Conservation (phyloP, 2,888 invertebrate genomes). For the Abscondita cerata region DNA sequence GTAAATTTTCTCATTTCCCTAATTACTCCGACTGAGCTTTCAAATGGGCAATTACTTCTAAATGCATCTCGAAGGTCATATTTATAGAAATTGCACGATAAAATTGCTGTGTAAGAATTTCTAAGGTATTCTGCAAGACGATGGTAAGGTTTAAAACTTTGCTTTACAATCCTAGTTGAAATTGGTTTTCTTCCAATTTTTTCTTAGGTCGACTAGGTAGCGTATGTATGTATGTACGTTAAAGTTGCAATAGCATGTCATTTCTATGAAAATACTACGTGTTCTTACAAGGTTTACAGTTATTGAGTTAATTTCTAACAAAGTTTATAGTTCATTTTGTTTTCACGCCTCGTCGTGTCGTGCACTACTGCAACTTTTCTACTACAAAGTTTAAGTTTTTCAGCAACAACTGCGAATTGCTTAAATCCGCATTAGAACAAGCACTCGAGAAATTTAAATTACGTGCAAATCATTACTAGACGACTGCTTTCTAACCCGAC, state of each 20-base stretch:
- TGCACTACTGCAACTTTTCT: slow-evolving; percentile 31
- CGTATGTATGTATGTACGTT: slow-evolving; percentile 8
- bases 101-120: slow-evolving; percentile 11
- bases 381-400: slow-evolving; percentile 15
- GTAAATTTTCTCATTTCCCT: slow-evolving; percentile 11
- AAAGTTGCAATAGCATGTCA: slow-evolving; percentile 23
- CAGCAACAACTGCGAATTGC: slow-evolving; percentile 12
- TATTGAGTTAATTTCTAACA: slow-evolving; percentile 36
- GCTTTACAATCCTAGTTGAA: slow-evolving; percentile 9
- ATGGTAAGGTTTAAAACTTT: slow-evolving; percentile 12
- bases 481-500: slow-evolving; percentile 2
- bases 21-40: slow-evolving; percentile 7
- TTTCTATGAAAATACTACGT: slow-evolving; percentile 35
- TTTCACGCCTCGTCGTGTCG: slow-evolving; percentile 31
- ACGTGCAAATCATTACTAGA: slow-evolving; percentile 35
- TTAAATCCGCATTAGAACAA: slow-evolving; percentile 18
- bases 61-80: slow-evolving; percentile 9
- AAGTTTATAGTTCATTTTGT: slow-evolving; percentile 34
- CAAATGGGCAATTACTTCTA: slow-evolving; percentile 10
- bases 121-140: slow-evolving; percentile 1
- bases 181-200: slow-evolving; percentile 24
- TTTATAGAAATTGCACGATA: slow-evolving; percentile 6
- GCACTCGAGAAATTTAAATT: slow-evolving; percentile 24
- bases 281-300: slow-evolving; percentile 31
- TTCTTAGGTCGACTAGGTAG: slow-evolving; percentile 4